Base-by-base conservation (phyloP, 2,888 invertebrate genomes). In the Acronicta psi region DNA sequence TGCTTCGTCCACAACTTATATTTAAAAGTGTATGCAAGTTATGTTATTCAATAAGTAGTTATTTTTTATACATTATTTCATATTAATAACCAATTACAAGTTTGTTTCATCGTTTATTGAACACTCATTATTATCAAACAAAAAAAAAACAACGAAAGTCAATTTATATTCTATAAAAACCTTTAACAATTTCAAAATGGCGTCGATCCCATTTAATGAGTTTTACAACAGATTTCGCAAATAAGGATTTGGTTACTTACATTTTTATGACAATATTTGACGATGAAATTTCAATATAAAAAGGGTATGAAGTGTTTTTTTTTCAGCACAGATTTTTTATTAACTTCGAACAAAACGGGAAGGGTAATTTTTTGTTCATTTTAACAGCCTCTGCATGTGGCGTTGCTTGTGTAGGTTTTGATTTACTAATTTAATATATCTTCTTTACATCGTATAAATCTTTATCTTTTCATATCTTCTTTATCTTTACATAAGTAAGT, bases 211-310 rank as follows among this genome's bases (percentile, higher is more conserved):
- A 14, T 41, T n/a, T 7, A 40, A 18, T 17, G 17, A 17, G 17
- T 17, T 17, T 11, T 11, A 13, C 17, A 41, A 8, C 7, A n/a
- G 25, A 42, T 25, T 25, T 25, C 14, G 25, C 7, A 13, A 42
- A 42, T 25, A 42, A 18, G 14, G 42, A 42, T 42, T 42, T n/a
- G n/a, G 9, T 41, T 42, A 25, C 10, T 42, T 25, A 9, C 14
- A 42, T 23, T 42, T 42, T 42, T 25, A 42, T 25, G 14, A 42
- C 25, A 25, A 29, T 43, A 42, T 42, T 42, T 42, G 25, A 16
- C 43, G 14, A 16, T 16, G 11, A 43, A 29, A 43, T 29, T 42
- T 42, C 14, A 43, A 43, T 43, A 43, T 25, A 43, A 43, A n/a
- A 43, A 29, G 25, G 8, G 42, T 10, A 2, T 25, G 25, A 25